A percentile compares a stretch with the other conserved stretches of the same genome.
Evolutionary conservation across 2,797 vertebrate species (phyloP).

Genomic region (Tragopan temminckii): DNA sequence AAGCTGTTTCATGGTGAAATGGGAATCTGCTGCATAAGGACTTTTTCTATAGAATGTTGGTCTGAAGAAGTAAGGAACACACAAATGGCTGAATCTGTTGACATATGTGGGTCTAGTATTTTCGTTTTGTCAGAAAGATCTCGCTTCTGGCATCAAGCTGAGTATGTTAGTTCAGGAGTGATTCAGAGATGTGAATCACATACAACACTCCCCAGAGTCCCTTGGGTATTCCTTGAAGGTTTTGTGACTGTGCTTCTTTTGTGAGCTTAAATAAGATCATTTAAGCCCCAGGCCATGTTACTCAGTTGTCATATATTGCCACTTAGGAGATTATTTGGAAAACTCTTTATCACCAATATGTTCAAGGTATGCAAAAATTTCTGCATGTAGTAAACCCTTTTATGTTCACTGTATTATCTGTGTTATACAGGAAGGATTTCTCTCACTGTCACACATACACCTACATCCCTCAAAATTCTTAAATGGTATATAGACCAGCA

Average conservation of each 20-base stretch:
- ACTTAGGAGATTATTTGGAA: not conserved
- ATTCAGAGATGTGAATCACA: conserved; percentile 26
- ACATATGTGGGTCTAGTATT: not conserved
- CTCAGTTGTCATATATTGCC: not conserved
- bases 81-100: not conserved
- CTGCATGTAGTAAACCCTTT: not conserved
- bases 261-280: not conserved
- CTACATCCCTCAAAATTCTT: not conserved
- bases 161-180: not conserved
- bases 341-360: not conserved
- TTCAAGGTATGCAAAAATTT: not conserved
- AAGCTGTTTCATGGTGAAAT: not conserved
- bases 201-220: not conserved
- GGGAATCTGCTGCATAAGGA: not conserved
- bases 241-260: conserved; percentile 1
- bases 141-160: not conserved
- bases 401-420: not conserved
- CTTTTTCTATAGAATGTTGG: not conserved
- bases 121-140: conserved; percentile 9
- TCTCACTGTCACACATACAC: not conserved
- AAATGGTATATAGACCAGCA: not conserved
- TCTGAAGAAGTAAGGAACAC: not conserved
- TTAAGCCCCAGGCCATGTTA: not conserved
- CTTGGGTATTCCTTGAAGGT: not conserved
- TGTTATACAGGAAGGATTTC: not conserved